These are phyloP conservation scores for Melieria picta DNA, from an alignment of 2,888 invertebrate species.

Conservation along the genomic window DNA sequence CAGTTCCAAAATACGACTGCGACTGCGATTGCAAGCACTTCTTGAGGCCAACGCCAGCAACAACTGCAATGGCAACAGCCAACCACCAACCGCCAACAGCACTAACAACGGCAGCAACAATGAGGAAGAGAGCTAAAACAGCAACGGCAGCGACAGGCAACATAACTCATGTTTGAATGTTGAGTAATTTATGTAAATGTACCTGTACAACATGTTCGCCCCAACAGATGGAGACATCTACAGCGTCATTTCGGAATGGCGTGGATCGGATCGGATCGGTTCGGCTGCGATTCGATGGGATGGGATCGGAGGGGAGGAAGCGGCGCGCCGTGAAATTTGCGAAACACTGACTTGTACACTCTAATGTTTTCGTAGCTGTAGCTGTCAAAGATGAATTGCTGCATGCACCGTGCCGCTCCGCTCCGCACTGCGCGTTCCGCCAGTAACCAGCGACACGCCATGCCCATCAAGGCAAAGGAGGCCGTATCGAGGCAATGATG, in stretches of 20 bases:
- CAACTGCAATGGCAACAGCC: not conserved
- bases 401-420: not conserved
- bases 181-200: slow-evolving; percentile 32
- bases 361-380: slow-evolving; percentile 29
- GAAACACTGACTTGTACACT: slow-evolving; percentile 19
- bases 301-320: too few relatives aligned
- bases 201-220: slow-evolving; percentile 21
- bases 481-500: too few relatives aligned
- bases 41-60: slow-evolving; percentile 2
- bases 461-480: too few relatives aligned
- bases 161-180: slow-evolving; percentile 31
- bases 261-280: too few relatives aligned
- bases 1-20: slow-evolving; percentile 5
- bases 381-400: slow-evolving; percentile 35
- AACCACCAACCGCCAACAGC: not conserved
- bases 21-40: not conserved
- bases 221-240: slow-evolving; percentile 29
- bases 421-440: too few relatives aligned
- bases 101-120: not conserved
- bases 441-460: too few relatives aligned
- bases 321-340: too few relatives aligned
- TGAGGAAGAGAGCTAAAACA: not conserved
- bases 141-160: slow-evolving; percentile 20
- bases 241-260: not conserved
- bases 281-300: too few relatives aligned